Evolutionary conservation across 2,888 invertebrate genomes (phyloP).

Genomic region (Caenorhabditis macrosperma): DNA sequence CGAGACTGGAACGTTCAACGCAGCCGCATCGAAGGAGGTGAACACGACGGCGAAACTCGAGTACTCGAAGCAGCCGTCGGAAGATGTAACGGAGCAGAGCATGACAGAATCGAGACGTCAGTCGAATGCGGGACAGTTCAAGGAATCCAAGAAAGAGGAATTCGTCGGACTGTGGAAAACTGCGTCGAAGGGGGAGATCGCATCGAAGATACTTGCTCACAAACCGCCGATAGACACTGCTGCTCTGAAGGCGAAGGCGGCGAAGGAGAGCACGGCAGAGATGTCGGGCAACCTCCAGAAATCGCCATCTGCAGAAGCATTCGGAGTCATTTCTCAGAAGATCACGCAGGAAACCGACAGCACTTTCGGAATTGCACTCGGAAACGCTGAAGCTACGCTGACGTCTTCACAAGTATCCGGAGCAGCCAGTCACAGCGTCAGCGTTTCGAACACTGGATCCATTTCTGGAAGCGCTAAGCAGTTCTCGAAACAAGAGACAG

Average conservation of each 20-base stretch:
- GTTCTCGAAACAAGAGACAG: constrained; percentile 45
- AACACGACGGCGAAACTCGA: constrained; percentile 31
- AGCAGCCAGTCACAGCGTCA: background rate
- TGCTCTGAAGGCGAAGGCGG: constrained; percentile 35
- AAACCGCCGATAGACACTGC: constrained; percentile 35
- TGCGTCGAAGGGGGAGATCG: constrained; percentile 20
- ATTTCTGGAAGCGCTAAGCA: constrained; percentile 25
- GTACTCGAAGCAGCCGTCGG: constrained; percentile 42
- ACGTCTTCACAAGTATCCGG: background rate
- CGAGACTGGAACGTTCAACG: constrained; percentile 18
- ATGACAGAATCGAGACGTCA: constrained; percentile 41
- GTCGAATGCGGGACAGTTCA: constrained; percentile 37
- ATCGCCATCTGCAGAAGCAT: constrained; percentile 35
- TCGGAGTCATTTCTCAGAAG: constrained; percentile 13
- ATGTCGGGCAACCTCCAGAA: constrained; percentile 43
- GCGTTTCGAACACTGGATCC: constrained; percentile 24
- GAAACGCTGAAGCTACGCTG: constrained; percentile 21
- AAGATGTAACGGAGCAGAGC: constrained; percentile 33
- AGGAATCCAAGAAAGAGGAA: constrained; percentile 49
- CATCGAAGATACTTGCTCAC: constrained; percentile 32
- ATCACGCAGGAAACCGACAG: constrained; percentile 26
- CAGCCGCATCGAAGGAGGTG: constrained; percentile 23
- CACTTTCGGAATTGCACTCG: constrained; percentile 45
- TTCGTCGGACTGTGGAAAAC: constrained; percentile 49
- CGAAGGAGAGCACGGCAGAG: constrained; percentile 20